Percentiles rank a stretch among this genome's conserved stretches.
phyloP scores from a whole-genome alignment of 2,113 vertebrate genomes.

The Orycteropus afer region DNA sequence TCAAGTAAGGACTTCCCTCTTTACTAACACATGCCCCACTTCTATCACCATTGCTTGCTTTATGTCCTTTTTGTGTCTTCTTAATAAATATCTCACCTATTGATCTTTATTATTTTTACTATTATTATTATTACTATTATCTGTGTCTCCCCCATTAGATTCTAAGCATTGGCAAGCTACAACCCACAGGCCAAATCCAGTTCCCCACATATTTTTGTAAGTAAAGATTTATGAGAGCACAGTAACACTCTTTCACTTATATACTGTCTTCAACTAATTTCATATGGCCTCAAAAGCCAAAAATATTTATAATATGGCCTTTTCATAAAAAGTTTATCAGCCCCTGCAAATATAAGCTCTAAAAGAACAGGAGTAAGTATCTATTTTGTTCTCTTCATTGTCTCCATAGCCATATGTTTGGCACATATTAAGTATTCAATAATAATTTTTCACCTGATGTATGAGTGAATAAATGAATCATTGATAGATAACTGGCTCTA shows the following conservation, averaged over 20 bases:
- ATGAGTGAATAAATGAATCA: background rate
- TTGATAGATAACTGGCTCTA: background rate
- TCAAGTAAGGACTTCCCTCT: background rate
- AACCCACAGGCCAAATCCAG: background rate
- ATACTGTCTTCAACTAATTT: background rate
- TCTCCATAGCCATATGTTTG: background rate
- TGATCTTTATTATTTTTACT: background rate
- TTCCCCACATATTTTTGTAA: background rate
- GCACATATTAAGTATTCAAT: background rate
- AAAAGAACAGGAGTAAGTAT: background rate
- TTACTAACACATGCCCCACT: background rate
- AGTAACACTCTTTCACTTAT: background rate
- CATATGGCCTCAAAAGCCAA: background rate
- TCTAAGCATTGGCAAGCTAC: background rate
- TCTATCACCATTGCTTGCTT: background rate
- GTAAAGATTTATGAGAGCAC: background rate
- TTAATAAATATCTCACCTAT: background rate
- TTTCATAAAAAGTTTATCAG: background rate
- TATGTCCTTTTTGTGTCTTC: no score
- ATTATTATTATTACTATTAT: no score
- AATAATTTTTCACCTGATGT: background rate
- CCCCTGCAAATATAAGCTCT: background rate
- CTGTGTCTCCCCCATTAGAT: background rate
- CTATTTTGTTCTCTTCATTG: constrained; percentile 10
- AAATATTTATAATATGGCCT: background rate